A percentile compares a stretch with the other conserved stretches of the same genome.
phyloP scores from a whole-genome alignment of 2,113 vertebrate species.

The Struthidea cinerea region DNA sequence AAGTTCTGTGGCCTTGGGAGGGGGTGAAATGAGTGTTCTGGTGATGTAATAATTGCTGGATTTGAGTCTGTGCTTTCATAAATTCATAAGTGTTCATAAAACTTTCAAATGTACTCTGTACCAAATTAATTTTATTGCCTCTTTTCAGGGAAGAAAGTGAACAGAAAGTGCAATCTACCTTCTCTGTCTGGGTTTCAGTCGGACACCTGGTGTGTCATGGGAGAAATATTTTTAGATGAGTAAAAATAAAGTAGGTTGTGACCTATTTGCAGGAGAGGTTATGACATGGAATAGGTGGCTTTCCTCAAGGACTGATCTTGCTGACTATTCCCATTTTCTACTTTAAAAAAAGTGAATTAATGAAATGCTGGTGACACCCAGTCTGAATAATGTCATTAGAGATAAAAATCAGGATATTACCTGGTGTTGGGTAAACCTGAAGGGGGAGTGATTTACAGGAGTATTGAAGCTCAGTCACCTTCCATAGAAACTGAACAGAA shows the following conservation, averaged over 20 bases:
- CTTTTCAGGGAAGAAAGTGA: neutral
- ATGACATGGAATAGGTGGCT: neutral
- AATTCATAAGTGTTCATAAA: neutral
- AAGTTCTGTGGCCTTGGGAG: neutral
- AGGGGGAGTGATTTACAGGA: neutral
- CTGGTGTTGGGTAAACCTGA: neutral
- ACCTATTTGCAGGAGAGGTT: neutral
- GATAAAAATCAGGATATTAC: neutral
- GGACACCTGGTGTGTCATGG: neutral
- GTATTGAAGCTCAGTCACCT: neutral
- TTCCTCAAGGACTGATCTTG: neutral
- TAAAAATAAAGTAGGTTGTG: neutral
- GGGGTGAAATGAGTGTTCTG: neutral
- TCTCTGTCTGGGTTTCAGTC: neutral
- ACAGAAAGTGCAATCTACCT: neutral
- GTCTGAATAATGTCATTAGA: neutral
- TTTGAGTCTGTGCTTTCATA: neutral
- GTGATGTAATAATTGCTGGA: neutral
- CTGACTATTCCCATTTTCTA: neutral
- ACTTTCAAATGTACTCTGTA: neutral
- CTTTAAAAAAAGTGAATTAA: neutral
- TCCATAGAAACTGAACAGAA: neutral
- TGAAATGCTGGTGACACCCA: neutral
- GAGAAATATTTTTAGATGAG: neutral
- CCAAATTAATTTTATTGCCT: neutral